A percentile compares a stretch with the other conserved stretches of the same genome.
These are phyloP conservation scores for Simalia tracyae DNA, from an alignment of 2,797 vertebrate species.

Conservation along the genomic window DNA sequence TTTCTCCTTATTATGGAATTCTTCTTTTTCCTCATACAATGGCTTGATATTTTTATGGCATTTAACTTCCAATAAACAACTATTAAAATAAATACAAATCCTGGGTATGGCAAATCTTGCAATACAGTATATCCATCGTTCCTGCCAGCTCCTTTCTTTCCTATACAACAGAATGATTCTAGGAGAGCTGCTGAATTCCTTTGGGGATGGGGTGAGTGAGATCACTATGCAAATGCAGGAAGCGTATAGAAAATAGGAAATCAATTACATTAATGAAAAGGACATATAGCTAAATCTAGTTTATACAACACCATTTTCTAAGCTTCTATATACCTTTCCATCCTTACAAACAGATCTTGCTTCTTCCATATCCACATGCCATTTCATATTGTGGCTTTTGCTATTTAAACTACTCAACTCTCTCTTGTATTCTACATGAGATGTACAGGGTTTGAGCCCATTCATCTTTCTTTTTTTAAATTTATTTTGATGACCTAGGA, in stretches of 20 bases:
- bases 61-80: neutral
- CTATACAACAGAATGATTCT: neutral
- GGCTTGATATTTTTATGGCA: neutral
- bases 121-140: neutral
- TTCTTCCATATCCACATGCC: neutral
- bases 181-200: neutral
- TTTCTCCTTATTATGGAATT: neutral
- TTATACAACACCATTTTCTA: neutral
- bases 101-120: neutral
- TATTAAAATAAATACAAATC: neutral
- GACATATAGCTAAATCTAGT: neutral
- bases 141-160: neutral
- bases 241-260: neutral
- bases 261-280: neutral
- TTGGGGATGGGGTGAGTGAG: neutral
- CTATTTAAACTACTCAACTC: neutral
- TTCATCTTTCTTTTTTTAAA: neutral
- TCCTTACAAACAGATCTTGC: neutral
- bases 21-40: neutral
- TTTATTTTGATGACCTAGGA: neutral
- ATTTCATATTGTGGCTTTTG: neutral
- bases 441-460: neutral
- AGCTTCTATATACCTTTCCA: neutral
- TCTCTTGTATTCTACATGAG: neutral
- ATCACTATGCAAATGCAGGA: neutral